Evolutionary conservation across 2,888 invertebrate genomes (phyloP).

Genomic region (Nomada flava): DNA sequence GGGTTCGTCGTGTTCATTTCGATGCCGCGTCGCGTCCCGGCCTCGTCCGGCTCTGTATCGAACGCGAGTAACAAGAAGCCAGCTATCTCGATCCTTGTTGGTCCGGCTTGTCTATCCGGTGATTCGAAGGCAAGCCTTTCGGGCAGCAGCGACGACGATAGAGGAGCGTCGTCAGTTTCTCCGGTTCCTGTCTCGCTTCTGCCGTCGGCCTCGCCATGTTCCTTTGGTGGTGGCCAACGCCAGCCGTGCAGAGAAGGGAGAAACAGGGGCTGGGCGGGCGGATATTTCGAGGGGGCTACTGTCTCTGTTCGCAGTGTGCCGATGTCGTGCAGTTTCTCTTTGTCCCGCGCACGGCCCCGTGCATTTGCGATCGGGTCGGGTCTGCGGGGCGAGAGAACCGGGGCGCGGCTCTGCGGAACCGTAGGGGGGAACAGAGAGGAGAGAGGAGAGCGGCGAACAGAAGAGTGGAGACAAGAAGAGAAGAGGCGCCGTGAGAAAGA

Average conservation of each 20-base stretch:
- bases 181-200: slow-evolving; percentile 29
- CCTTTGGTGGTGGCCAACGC: slow-evolving; percentile 50
- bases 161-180: slow-evolving; percentile 24
- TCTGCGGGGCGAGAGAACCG: slow-evolving; percentile 70
- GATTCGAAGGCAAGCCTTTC: background rate
- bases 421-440: slow-evolving; percentile 45
- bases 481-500: slow-evolving; percentile 47
- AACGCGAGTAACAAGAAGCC: background rate
- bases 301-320: slow-evolving; percentile 8
- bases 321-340: slow-evolving; percentile 23
- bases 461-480: slow-evolving; percentile 44
- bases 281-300: slow-evolving; percentile 43
- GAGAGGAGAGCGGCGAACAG: slow-evolving; percentile 53
- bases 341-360: slow-evolving; percentile 11
- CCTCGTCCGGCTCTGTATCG: background rate
- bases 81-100: slow-evolving; percentile 15
- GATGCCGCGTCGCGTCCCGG: background rate
- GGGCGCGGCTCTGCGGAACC: slow-evolving; percentile 75
- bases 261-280: slow-evolving; percentile 52
- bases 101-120: background rate
- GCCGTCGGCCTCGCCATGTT: slow-evolving; percentile 66
- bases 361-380: slow-evolving; percentile 53
- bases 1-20: background rate
- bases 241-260: slow-evolving; percentile 43
- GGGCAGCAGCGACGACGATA: background rate